Evolutionary conservation across 1,140 invertebrate genomes (phyloP), one percentile per base, ranked within the genome.

Genomic region (Caenorhabditis brenneri): DNA sequence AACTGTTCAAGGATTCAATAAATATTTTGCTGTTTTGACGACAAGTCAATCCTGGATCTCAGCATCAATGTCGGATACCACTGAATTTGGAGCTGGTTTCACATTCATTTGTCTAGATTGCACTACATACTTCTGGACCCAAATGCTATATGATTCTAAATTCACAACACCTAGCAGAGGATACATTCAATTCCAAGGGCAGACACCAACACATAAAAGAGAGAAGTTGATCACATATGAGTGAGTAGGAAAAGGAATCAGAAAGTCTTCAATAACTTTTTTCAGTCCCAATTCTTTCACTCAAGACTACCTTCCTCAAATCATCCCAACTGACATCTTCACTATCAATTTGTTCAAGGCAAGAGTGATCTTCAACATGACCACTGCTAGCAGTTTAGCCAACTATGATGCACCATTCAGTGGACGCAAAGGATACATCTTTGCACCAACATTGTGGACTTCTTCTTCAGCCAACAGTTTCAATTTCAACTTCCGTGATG

Each of bases 161-260:
- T 27, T 27, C 10, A 36, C 31, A 12, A 33, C 7, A 2, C 10
- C 29, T 4, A 19, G 19, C 19, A 36, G 7, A n/a, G 31, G 12
- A 36, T 33, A 16, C 16, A n/a, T 65, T 6, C 19, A 15, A 1
- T 65, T 65, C 9, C 58, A 36, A n/a, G 58, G 58, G 19, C 29
- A 33, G 58, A 65, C 58, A 5, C 58, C 58, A n/a, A 65, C 58
- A 15, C 58, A 65, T n/a, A 65, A 19, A n/a, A 12, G 31, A 16
- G 58, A 65, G 58, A 33, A 65, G 58, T 16, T 65, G 29, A 33
- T 65, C 15, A 36, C 29, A 65, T 65, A 65, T 65, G 31, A 65
- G 29, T 36, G 3, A 16, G 53, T 58, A n/a, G n/a, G n/a, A n/a
- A n/a, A 19, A 19, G 12, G 12, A 51, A 15, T 19, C 1, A 51